A percentile compares a stretch with the other conserved stretches of the same genome.
Conservation (phyloP, 2,113 vertebrate genomes). For the Ctenomys sociabilis region DNA sequence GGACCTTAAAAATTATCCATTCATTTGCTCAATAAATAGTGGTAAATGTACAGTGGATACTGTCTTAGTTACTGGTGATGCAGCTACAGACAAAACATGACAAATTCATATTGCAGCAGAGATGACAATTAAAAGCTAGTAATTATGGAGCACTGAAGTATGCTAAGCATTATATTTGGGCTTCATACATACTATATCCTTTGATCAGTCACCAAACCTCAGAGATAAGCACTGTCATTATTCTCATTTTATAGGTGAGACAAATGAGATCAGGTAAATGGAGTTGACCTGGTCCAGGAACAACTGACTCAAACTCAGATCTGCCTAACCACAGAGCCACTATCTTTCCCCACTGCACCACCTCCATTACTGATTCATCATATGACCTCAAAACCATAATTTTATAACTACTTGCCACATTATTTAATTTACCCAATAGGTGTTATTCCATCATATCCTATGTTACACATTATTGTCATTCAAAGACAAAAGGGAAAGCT, state of each 20-base stretch:
- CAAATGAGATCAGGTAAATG: neutral
- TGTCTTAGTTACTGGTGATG: neutral
- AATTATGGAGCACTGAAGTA: neutral
- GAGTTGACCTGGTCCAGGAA: neutral
- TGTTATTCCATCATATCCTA: neutral
- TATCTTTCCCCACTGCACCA: neutral
- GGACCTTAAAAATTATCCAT: neutral
- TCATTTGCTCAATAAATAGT: neutral
- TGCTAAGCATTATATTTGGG: neutral
- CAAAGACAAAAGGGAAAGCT: neutral
- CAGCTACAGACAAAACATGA: neutral
- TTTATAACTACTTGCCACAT: neutral
- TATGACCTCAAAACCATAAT: neutral
- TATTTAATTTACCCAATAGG: conserved; percentile 8
- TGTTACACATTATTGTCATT: neutral
- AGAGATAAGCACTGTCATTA: neutral
- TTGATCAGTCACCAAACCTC: neutral
- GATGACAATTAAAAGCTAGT: neutral
- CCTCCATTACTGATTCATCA: neutral
- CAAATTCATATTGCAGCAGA: neutral
- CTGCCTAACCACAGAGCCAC: neutral
- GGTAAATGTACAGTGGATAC: neutral
- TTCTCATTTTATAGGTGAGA: neutral
- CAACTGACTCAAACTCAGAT: neutral
- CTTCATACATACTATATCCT: neutral